Conservation (phyloP, 1,140 invertebrate species). For the Trissolcus basalis region DNA sequence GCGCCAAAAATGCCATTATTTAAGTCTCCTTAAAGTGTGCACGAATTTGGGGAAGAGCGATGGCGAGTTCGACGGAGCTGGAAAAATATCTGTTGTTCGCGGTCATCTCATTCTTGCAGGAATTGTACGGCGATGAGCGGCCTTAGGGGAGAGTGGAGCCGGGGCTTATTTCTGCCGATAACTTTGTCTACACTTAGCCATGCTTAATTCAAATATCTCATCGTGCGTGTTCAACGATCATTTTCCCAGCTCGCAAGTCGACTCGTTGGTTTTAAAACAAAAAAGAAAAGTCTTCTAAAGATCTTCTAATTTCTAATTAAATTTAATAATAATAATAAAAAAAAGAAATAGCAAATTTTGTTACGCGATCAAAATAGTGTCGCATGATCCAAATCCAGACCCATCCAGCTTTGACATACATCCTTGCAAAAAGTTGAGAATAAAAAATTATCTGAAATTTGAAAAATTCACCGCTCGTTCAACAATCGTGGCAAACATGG, state of each 20-base stretch:
- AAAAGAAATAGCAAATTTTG: too few species aligned
- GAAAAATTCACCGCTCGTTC: constrained; percentile 51
- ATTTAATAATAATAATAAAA: too few species aligned
- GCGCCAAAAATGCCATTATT: constrained; percentile 66
- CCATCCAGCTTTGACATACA: constrained; percentile 31
- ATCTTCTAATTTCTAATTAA: too few species aligned
- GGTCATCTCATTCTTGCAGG: constrained; percentile 69
- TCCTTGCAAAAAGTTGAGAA: constrained; percentile 9
- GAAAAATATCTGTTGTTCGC: constrained; percentile 74
- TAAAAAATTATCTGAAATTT: constrained; percentile 2
- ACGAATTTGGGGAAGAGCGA: constrained; percentile 51
- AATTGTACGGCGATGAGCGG: constrained; percentile 62
- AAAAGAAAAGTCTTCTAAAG: too few species aligned
- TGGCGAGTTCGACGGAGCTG: constrained; percentile 60
- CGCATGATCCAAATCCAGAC: constrained; percentile 41
- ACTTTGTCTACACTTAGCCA: not conserved
- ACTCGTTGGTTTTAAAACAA: constrained; percentile 16
- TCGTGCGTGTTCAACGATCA: constrained; percentile 72
- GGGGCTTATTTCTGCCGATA: constrained; percentile 49
- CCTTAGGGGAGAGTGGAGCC: constrained; percentile 52
- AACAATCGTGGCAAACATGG: constrained; percentile 58
- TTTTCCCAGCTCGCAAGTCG: constrained; percentile 70
- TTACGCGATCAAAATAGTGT: constrained; percentile 21
- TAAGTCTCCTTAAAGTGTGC: constrained; percentile 64
- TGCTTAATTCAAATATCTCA: constrained; percentile 29